These are phyloP conservation scores for Lamproptera curius DNA, from an alignment of 2,888 invertebrate genomes.

Conservation along the genomic window DNA sequence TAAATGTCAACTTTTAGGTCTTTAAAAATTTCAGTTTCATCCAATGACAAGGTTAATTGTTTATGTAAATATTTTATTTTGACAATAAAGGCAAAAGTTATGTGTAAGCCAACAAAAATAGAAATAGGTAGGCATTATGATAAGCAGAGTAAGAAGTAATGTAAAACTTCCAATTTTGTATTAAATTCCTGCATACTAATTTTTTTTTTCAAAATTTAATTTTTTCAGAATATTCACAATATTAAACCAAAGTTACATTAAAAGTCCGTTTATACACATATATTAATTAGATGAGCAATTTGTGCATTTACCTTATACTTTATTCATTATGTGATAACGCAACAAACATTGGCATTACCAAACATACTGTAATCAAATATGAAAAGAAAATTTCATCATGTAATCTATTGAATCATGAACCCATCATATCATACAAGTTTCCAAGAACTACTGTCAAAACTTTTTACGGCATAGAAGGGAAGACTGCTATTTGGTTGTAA, in stretches of 20 bases:
- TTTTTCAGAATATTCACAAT: slow-evolving; percentile 8
- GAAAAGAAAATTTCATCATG: slow-evolving; percentile 19
- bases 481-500: too few relatives aligned
- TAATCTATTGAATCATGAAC: slow-evolving; percentile 27
- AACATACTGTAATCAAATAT: slow-evolving; percentile 8
- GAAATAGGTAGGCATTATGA: slow-evolving; percentile 42
- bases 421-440: slow-evolving; percentile 35
- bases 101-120: slow-evolving; percentile 25
- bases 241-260: slow-evolving; percentile 14
- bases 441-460: slow-evolving; percentile 28
- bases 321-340: slow-evolving; percentile 25
- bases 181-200: slow-evolving; percentile 7
- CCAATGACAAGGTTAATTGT: slow-evolving; percentile 30
- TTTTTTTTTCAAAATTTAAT: slow-evolving; percentile 9
- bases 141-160: slow-evolving; percentile 30
- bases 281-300: slow-evolving; percentile 16
- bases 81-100: slow-evolving; percentile 35
- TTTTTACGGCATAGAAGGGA: too few relatives aligned
- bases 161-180: slow-evolving; percentile 13
- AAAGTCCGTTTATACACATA: neutral
- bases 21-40: slow-evolving; percentile 21
- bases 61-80: slow-evolving; percentile 44
- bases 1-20: slow-evolving; percentile 8
- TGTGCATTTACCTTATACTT: slow-evolving; percentile 17
- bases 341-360: slow-evolving; percentile 10